These are phyloP conservation scores for Balaeniceps rex DNA, from an alignment of 2,113 vertebrate genomes.

Conservation along the genomic window DNA sequence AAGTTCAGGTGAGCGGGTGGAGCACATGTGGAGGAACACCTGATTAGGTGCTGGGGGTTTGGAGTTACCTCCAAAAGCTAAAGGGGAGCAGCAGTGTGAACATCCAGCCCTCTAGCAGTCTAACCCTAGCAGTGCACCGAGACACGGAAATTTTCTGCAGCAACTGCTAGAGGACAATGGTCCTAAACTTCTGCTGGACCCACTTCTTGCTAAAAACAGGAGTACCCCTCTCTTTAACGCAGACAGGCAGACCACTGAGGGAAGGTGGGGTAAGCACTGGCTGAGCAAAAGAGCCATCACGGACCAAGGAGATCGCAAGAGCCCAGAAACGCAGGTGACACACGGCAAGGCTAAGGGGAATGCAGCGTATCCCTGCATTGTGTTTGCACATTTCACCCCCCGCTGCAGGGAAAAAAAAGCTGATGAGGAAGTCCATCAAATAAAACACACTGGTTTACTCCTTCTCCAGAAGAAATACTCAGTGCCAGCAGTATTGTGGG, in stretches of 20 bases:
- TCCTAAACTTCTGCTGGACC: neutral
- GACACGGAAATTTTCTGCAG: neutral
- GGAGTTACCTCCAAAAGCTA: neutral
- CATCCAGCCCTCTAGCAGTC: neutral
- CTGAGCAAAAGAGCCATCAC: neutral
- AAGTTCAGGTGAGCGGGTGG: neutral
- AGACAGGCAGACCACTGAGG: neutral
- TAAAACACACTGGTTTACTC: neutral
- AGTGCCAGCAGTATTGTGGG: neutral
- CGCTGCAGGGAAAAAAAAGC: neutral
- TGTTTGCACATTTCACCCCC: neutral
- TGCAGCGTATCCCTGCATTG: neutral
- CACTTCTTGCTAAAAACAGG: neutral
- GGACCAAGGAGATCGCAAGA: neutral
- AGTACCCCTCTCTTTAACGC: neutral
- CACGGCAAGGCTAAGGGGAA: neutral
- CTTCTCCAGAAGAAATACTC: neutral
- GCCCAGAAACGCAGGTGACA: neutral
- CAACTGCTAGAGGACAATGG: neutral
- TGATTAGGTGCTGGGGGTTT: neutral
- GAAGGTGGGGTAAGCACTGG: neutral
- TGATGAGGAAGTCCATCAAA: neutral
- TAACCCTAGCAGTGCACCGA: neutral
- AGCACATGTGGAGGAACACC: neutral
- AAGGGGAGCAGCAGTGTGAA: neutral